A percentile compares a stretch with the other conserved stretches of the same genome.
Evolutionary conservation across 2,888 invertebrate species (phyloP).

Genomic region (Drosophila quinaria): DNA sequence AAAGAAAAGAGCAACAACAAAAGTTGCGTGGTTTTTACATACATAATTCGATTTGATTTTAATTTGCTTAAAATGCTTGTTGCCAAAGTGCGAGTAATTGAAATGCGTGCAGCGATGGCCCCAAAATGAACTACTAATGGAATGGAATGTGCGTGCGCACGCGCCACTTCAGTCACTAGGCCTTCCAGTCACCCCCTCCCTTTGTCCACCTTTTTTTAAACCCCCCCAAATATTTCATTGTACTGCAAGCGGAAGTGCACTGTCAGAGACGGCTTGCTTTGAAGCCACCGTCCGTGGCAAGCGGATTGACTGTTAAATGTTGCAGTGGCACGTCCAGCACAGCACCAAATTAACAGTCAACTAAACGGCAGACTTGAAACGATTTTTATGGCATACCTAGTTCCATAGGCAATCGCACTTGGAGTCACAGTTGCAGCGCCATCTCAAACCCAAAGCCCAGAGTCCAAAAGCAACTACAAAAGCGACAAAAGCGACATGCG

Average conservation of each 20-base stretch:
- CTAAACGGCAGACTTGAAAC: slow-evolving; percentile 72
- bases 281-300: slow-evolving; percentile 42
- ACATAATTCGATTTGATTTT: slow-evolving; percentile 18
- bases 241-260: slow-evolving; percentile 68
- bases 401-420: slow-evolving; percentile 59
- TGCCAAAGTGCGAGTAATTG: slow-evolving; percentile 44
- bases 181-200: background rate
- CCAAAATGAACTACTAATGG: slow-evolving; percentile 34
- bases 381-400: slow-evolving; percentile 44
- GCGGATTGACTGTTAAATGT: slow-evolving; percentile 12
- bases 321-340: slow-evolving; percentile 64
- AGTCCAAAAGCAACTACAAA: slow-evolving; percentile 8
- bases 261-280: slow-evolving; percentile 55
- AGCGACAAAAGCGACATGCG: slow-evolving; percentile 18
- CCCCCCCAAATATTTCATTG: too few relatives aligned
- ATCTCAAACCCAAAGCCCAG: slow-evolving; percentile 4
- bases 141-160: slow-evolving; percentile 62
- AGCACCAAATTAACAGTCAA: slow-evolving; percentile 53
- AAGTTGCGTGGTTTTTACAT: slow-evolving; percentile 14
- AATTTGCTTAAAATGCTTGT: slow-evolving; percentile 58
- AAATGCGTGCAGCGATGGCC: slow-evolving; percentile 56
- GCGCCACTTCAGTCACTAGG: slow-evolving; percentile 39
- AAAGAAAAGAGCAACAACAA: slow-evolving; percentile 10
- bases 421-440: slow-evolving; percentile 7
- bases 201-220: too few relatives aligned